Evolutionary conservation across 1,140 invertebrate species (phyloP), one percentile per base, ranked within the genome.

Genomic region (Atta colombica): DNA sequence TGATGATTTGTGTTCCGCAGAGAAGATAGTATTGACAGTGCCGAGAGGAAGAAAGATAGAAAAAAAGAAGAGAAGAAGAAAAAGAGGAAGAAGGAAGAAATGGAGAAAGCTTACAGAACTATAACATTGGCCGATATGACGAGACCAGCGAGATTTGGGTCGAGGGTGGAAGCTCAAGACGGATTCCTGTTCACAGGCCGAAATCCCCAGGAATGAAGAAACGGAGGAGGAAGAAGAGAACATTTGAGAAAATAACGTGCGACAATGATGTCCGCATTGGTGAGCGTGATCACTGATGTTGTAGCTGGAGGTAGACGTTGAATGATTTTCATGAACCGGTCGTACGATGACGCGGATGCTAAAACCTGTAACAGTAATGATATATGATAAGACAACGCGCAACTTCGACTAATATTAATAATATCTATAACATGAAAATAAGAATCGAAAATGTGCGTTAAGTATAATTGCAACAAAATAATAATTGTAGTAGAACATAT

Each of bases 131-230:
- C 66, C 53, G 63, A 84, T 72, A 60, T 53, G 85, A 84, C 78
- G 88, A 89, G 78, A 90, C 45, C 86, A 80, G 85, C 88, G 88
- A 90, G 88, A 87, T 89, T 69, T 75, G 65, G 77, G 28, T 78
- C 72, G 55, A 90, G 55, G 55, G 6, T 75, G 55, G 68, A 69
- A 85, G 75, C 65, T 89, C 69, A 65, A 58, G 65, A 58, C 66
- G 66, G 88, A 82, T 25, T 35, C 39, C 53, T 72, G 31, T 75
- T 14, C 51, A 60, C 10, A 25, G 12, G 16, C 14, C 39, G 39
- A 82, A 87, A 89, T 63, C 78, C 81, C 78, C 88, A 87, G 89
- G 77, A 87, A 88, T 77, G 71, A 55, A 55, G 84, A 84, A 74
- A 75, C 68, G 68, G 21, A 77, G 45, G 53, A 90, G 58, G 35